A percentile compares a stretch with the other conserved stretches of the same genome.
These are phyloP conservation scores for Ctena decussata DNA, from an alignment of 2,888 invertebrate genomes.

Conservation along the genomic window DNA sequence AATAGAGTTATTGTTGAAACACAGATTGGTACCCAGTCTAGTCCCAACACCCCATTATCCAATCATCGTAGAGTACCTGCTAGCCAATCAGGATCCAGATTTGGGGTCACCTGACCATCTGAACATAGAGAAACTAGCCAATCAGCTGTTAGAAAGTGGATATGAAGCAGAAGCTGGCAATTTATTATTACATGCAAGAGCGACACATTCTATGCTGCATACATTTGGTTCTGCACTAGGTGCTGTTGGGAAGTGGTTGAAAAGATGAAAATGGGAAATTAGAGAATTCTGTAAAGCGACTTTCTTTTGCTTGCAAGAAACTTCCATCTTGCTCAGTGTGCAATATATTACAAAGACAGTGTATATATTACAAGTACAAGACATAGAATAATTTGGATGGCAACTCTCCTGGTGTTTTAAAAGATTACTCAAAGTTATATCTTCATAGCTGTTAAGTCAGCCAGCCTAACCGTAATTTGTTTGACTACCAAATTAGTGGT, in stretches of 20 bases:
- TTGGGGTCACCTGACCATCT: constrained; percentile 61
- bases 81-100: constrained; percentile 70
- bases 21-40: constrained; percentile 73
- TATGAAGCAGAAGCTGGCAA: constrained; percentile 82
- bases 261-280: constrained; percentile 47
- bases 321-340: too few species aligned
- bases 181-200: constrained; percentile 76
- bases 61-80: constrained; percentile 70
- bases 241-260: constrained; percentile 77
- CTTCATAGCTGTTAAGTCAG: too few species aligned
- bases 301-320: too few species aligned
- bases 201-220: constrained; percentile 78
- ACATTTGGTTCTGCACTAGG: constrained; percentile 82
- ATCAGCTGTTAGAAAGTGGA: constrained; percentile 76
- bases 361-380: too few species aligned
- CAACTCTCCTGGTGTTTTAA: too few species aligned
- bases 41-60: constrained; percentile 74
- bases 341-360: too few species aligned
- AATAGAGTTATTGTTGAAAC: constrained; percentile 73
- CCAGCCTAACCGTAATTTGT: too few species aligned
- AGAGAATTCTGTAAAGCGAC: too few species aligned
- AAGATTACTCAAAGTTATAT: too few species aligned
- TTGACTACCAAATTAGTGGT: too few species aligned
- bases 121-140: constrained; percentile 71
- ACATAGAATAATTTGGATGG: too few species aligned